Conservation (phyloP, 2,888 invertebrate genomes). For the Smittia aterrima region DNA sequence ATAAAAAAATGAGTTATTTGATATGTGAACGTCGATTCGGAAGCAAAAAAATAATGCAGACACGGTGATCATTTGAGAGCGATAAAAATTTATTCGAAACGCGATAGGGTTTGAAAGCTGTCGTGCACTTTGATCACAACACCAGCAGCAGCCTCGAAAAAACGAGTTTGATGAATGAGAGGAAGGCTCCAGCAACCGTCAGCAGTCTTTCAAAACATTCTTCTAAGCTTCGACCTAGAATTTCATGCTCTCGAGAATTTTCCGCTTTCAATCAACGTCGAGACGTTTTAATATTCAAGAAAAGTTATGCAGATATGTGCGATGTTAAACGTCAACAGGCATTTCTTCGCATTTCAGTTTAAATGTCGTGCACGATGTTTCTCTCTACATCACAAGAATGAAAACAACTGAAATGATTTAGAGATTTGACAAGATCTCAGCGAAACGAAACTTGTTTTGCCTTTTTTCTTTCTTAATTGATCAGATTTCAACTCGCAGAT, state of each 20-base stretch:
- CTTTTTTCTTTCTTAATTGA: slow-evolving; percentile 3
- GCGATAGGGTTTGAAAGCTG: slow-evolving; percentile 1
- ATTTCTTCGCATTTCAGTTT: neutral
- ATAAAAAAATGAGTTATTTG: no score
- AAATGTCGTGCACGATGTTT: slow-evolving; percentile 10
- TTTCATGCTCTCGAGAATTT: no score
- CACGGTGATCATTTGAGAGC: no score
- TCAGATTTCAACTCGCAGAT: neutral
- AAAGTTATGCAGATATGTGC: neutral
- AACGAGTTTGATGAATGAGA: no score
- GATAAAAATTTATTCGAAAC: neutral
- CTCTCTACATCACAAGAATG: neutral
- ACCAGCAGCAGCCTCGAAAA: neutral
- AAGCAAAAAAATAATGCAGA: no score
- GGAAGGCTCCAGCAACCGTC: no score
- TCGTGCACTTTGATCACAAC: neutral
- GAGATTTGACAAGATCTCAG: slow-evolving; percentile 1
- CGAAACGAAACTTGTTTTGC: neutral
- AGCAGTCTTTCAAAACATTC: no score
- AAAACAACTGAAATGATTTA: slow-evolving; percentile 8
- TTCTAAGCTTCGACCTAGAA: no score
- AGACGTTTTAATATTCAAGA: no score
- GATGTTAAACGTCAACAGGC: slow-evolving; percentile 12
- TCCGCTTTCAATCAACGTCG: no score
- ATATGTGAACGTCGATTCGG: no score